Conservation (phyloP, 2,113 vertebrate species). For the Raja brachyura region DNA sequence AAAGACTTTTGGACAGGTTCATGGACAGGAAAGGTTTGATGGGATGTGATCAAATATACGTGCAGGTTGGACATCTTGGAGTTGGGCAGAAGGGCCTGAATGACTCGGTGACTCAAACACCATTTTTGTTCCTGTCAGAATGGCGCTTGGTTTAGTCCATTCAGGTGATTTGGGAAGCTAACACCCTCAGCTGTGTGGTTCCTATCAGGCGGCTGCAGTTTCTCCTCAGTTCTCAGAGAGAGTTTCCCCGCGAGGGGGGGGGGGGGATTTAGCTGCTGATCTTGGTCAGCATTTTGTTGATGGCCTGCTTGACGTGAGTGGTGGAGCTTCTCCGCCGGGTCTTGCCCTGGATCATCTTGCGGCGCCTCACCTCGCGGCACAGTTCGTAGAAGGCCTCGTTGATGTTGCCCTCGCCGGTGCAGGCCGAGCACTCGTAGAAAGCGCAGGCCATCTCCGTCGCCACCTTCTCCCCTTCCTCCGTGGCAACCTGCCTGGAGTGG, state of each 20-base stretch:
- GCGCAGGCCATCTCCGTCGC: slow-evolving; percentile 88
- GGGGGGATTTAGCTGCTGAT: slow-evolving; percentile 80
- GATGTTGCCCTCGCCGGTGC: slow-evolving; percentile 76
- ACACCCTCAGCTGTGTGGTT: neutral
- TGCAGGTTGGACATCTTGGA: no score
- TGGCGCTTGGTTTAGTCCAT: neutral
- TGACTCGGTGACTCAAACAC: no score
- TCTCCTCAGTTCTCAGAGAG: neutral
- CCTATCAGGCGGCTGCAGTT: neutral
- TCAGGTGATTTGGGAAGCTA: slow-evolving; percentile 20
- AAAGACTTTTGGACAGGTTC: no score
- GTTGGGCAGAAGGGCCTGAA: no score
- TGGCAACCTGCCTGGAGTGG: slow-evolving; percentile 83
- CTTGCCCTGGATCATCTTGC: slow-evolving; percentile 88
- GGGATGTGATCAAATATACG: no score
- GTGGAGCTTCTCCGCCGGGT: slow-evolving; percentile 87
- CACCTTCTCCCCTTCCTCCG: slow-evolving; percentile 88
- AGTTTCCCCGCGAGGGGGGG: neutral
- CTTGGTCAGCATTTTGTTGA: slow-evolving; percentile 99
- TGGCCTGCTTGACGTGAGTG: slow-evolving; percentile 95
- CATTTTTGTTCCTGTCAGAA: neutral
- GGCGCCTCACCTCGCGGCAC: slow-evolving; percentile 80
- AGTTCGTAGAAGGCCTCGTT: slow-evolving; percentile 89
- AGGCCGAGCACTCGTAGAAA: slow-evolving; percentile 95
- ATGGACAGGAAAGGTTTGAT: no score